These are phyloP conservation scores for Athalia circularis DNA, from an alignment of 2,888 invertebrate genomes.

Conservation along the genomic window DNA sequence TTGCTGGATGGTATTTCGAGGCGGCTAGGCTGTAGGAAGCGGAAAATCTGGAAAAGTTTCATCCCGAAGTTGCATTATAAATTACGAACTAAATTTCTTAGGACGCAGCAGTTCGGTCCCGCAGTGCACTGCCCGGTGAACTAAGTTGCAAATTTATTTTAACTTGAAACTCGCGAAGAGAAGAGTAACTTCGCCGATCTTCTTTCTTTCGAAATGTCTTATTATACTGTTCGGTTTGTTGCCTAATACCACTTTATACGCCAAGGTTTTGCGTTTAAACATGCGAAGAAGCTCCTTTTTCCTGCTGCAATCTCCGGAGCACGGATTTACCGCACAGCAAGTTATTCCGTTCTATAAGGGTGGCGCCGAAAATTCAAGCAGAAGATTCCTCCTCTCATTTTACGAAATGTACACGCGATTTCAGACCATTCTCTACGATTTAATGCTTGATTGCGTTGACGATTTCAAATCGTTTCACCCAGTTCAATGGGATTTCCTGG, in stretches of 20 bases:
- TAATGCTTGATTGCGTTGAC: no score
- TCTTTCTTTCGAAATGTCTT: neutral
- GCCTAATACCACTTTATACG: no score
- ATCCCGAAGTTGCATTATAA: slow-evolving; percentile 52
- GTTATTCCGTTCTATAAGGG: slow-evolving; percentile 16
- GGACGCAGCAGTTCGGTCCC: slow-evolving; percentile 38
- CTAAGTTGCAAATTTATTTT: slow-evolving; percentile 39
- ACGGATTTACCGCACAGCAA: slow-evolving; percentile 30
- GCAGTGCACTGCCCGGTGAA: neutral
- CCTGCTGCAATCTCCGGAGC: neutral
- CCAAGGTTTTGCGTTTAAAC: slow-evolving; percentile 11
- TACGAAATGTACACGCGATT: no score
- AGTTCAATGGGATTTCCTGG: no score
- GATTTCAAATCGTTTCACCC: no score
- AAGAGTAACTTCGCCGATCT: slow-evolving; percentile 13
- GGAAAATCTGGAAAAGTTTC: slow-evolving; percentile 23
- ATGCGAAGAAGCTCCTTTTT: slow-evolving; percentile 10
- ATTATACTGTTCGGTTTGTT: neutral
- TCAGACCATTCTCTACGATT: no score
- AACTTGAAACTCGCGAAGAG: slow-evolving; percentile 17
- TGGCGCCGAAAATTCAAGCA: slow-evolving; percentile 40
- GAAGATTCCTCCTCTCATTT: neutral
- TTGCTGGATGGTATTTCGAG: neutral
- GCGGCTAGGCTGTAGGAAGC: neutral
- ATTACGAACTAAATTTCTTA: slow-evolving; percentile 54